Conservation (phyloP, 2,113 vertebrate genomes). For the Caloenas nicobarica region DNA sequence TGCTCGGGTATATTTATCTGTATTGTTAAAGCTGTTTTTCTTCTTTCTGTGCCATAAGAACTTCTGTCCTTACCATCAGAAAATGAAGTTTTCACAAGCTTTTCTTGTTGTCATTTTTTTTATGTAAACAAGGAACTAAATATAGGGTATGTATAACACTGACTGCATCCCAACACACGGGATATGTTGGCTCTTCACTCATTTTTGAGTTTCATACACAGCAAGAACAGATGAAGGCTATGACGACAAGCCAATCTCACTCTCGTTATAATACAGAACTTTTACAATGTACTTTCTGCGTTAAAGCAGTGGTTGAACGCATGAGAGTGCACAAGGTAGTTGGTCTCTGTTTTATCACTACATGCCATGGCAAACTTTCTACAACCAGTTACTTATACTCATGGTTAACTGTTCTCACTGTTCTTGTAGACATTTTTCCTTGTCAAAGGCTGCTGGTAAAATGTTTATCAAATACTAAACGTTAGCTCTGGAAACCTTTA, state of each 20-base stretch:
- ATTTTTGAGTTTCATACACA: background rate
- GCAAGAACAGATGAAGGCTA: background rate
- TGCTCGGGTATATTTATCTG: background rate
- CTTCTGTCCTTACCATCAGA: background rate
- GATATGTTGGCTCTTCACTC: background rate
- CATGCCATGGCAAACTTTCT: background rate
- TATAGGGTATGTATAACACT: background rate
- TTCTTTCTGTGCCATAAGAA: background rate
- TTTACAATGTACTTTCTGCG: background rate
- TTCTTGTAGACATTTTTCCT: background rate
- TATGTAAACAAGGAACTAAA: background rate
- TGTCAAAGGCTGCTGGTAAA: background rate
- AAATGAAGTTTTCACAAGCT: background rate
- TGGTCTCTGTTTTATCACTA: background rate
- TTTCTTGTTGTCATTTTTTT: background rate
- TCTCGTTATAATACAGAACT: rapidly evolving
- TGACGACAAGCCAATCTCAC: background rate
- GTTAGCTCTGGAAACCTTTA: background rate
- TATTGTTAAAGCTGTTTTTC: background rate
- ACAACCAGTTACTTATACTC: background rate
- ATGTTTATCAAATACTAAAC: background rate
- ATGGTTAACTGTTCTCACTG: background rate
- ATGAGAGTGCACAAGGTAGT: background rate
- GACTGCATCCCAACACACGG: background rate
- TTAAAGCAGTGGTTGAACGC: background rate